Evolutionary conservation across 2,888 invertebrate species (phyloP), one percentile per base, ranked within the genome.

Genomic region (Flexamia atlantica): DNA sequence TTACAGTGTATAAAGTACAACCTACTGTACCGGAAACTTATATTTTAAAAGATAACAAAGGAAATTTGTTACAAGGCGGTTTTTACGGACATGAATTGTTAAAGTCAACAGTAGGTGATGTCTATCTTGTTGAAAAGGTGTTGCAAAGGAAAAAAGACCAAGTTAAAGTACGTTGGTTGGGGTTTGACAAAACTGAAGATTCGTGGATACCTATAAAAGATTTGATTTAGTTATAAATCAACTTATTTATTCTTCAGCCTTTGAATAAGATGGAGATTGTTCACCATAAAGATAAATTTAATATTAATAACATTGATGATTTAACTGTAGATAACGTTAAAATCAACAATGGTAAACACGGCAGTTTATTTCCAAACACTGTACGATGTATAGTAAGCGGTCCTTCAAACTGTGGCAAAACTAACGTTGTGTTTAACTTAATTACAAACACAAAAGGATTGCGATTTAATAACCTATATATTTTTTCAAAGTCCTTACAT

Each of bases 161-260:
- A 32, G 32, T 80, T 68, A 30, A 80, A 40, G 80, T 83, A 20
- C n/a, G 83, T 1, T 83, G 83, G 80, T 32, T 68, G 20, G 68
- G 83, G 9, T 83, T 68, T 83, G 20, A 79, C 46, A 80, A 80
- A 40, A 40, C 28, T 64, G 42, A 46, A 25, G 83, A 68, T 68
- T 83, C 83, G 3, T 83, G 80, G 80, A 53, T 83, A 68, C 32
- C 68, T 79, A 83, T 20, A 80, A 79, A 53, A 20, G 83, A 83
- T 40, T 40, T 83, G 32, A 3, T 80, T 28, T 80, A 80, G 23
- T 28, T 42, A 25, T 7, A 3, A 68, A 32, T 0, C 23, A 25
- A 60, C 14, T 68, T 5, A 68, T 30, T 32, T 10, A 4, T 10
- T 30, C 32, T 12, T 32, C 14, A 68, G 0, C n/a, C 68, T 68